Base-by-base conservation (phyloP, 2,888 invertebrate genomes). In the Eupithecia centaureata region DNA sequence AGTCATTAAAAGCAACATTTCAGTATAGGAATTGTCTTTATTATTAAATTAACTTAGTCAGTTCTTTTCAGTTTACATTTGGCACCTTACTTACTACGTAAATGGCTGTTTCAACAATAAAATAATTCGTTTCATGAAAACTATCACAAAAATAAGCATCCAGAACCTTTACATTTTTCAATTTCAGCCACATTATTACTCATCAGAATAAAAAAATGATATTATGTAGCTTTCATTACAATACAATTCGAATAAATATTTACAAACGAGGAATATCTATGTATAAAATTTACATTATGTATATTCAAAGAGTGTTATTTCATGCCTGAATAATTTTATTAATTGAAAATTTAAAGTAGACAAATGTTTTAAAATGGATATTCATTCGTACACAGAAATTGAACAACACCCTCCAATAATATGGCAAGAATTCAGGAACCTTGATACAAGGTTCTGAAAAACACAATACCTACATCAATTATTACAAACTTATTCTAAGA, bases 51-150 rank as follows among this genome's bases (percentile, higher is more conserved):
- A 83, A 79, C 77, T 84, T 86, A 86, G 88, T 91, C 91, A 86
- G 89, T 91, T 89, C 87, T 87, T 90, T 89, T 88, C 88, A 87
- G 87, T 88, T 88, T 84, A 90, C 92, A 90, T 92, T 92, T 92
- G 92, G 92, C 92, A 92, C 92, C 87, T 87, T 86, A 85, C 89
- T 91, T 87, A 89, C 89, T 88, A 90, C 84, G 82, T 86, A 88
- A 92, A 93, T 93, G 93, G 93, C 92, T 74, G 73, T 65, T 71
- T 69, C 33, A 63, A 54, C 35, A 63, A 27, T 54, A 65, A 22
- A 54, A 59, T 63, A 42, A 52, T 68, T 58, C 22, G 33, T 54
- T 54, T 61, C 15, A 15, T 56, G 51, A 60, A 35, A 51, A 35
- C 30, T 57, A 57, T 57, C 57, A 57, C 57, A 57, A 57, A 25